Percentiles rank a stretch among this genome's conserved stretches.
Conservation (phyloP, 2,888 invertebrate species). For the Apantesis nais region DNA sequence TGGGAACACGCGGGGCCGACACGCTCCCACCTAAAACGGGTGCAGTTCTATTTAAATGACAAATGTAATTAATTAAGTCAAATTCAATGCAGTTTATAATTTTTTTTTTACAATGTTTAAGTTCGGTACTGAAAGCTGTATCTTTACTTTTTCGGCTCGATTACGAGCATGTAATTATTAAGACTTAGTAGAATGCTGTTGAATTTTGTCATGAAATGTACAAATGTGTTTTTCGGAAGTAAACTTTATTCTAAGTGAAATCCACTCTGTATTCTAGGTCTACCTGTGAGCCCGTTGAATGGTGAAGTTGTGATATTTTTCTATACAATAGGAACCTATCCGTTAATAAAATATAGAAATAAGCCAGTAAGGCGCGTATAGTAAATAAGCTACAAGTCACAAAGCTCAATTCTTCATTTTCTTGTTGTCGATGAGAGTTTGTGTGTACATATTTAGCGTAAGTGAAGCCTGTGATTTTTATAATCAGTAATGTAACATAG, state of each 20-base stretch:
- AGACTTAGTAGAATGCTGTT: conserved; percentile 84
- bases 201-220: conserved; percentile 85
- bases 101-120: conserved; percentile 79
- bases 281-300: conserved; percentile 74
- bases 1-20: conserved; percentile 82
- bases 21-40: conserved; percentile 83
- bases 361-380: conserved; percentile 65
- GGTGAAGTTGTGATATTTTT: conserved; percentile 85
- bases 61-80: conserved; percentile 82
- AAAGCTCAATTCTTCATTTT: conserved; percentile 80
- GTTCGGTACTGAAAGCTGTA: conserved; percentile 79
- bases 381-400: conserved; percentile 74
- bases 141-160: conserved; percentile 69
- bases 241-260: conserved; percentile 82
- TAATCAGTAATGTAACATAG: conserved; percentile 70
- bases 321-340: conserved; percentile 58
- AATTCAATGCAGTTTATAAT: conserved; percentile 80
- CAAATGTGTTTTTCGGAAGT: conserved; percentile 84
- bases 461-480: conserved; percentile 80
- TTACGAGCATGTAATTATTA: conserved; percentile 72
- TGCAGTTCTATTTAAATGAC: conserved; percentile 85
- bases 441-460: conserved; percentile 84
- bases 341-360: conserved; percentile 55
- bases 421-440: conserved; percentile 77
- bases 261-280: conserved; percentile 81